Evolutionary conservation across 2,113 vertebrate species (phyloP), one percentile per base, ranked within the genome.

Genomic region (Cyprinodon variegatus): DNA sequence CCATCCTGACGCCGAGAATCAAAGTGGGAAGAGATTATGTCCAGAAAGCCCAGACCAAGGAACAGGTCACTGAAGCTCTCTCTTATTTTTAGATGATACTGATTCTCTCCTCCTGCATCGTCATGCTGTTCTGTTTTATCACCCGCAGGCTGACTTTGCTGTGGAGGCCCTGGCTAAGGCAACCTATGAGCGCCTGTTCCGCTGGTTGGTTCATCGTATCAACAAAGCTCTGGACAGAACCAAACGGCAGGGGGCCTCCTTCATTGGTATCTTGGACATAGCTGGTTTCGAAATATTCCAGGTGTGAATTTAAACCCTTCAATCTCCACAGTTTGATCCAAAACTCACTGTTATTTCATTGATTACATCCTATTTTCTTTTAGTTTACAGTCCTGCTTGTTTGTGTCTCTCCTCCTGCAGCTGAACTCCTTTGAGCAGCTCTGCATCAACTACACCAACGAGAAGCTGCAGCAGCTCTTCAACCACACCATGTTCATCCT

Each of bases 401-500:
- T 3, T 76, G 22, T 77, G 3, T 70, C 9, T 65, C 41, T 46
- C n/a, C 17, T 82, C 12, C 1, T 13, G 0, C 71, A 99, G 98
- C 78, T 99, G 88, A 99, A 99, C 90, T 99, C 98, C 3, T 99
- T 99, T 29, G 98, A 99, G 85, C 98, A 99, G 68, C 94, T 99
- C 46, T 99, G 98, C 67, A 99, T 99, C 93, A 99, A 99, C 94
- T 99, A 97, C 92, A 99, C 98, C 89, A 99, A 99, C 0, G 98
- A 99, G 94, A 99, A 99, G 94, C 95, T 99, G 70, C 98, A 99
- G 93, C 98, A 99, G 89, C 94, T 99, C 29, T 99, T 99, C 95
- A 99, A 99, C 92, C 98, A 99, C 92, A 99, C 98, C 63, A 99
- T 99, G 98, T 99, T 99, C 89, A 92, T 99, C 90, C 95, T 99